Evolutionary conservation across 1,140 invertebrate genomes (phyloP).

Genomic region (Pentalonia nigronervosa): DNA sequence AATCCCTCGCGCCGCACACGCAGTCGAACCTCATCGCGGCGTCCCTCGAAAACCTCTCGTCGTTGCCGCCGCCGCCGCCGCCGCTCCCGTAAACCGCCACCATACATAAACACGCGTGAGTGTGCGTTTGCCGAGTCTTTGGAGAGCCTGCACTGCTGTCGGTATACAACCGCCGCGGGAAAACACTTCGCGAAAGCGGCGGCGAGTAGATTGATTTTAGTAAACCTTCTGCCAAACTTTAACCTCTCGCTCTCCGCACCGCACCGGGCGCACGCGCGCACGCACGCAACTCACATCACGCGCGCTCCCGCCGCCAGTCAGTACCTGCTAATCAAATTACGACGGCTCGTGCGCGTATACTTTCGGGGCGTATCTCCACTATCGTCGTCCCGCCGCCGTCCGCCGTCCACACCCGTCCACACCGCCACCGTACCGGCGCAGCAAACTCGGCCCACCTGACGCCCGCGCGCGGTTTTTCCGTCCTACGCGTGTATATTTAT

Average conservation of each 20-base stretch:
- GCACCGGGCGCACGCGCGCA: background rate
- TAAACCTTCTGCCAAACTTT: slow-evolving; percentile 58
- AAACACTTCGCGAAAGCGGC: slow-evolving; percentile 35
- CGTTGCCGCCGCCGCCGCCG: background rate
- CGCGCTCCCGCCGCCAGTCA: background rate
- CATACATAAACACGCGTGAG: background rate
- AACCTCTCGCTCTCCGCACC: background rate
- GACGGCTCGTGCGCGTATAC: slow-evolving; percentile 3
- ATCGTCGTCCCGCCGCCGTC: background rate
- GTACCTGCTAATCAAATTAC: slow-evolving; percentile 57
- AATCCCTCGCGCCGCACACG: slow-evolving; percentile 36
- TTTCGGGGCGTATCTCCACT: slow-evolving; percentile 33
- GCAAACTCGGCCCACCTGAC: slow-evolving; percentile 25
- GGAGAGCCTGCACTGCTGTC: background rate
- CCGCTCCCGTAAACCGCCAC: background rate
- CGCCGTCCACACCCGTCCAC: background rate
- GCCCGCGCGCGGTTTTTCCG: slow-evolving; percentile 5
- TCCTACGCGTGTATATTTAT: too few species aligned
- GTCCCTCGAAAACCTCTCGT: slow-evolving; percentile 20
- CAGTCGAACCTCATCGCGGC: background rate
- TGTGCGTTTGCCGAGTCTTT: background rate
- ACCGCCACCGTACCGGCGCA: background rate
- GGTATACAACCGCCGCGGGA: background rate
- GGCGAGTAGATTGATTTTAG: slow-evolving; percentile 56
- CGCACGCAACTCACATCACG: background rate